Base-by-base conservation (phyloP, 1,140 invertebrate genomes). In the Megalopta genalis region DNA sequence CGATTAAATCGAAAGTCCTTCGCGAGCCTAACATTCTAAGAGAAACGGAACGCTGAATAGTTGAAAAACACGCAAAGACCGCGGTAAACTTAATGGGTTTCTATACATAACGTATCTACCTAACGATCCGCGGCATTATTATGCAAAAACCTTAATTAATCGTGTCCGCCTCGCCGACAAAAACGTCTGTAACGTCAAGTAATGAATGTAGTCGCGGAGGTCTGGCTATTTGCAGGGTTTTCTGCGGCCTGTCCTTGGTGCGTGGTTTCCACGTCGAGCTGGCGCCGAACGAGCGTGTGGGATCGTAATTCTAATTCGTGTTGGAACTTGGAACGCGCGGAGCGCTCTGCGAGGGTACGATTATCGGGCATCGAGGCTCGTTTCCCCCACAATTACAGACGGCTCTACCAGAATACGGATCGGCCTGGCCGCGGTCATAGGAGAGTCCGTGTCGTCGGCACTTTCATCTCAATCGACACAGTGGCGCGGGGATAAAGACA, bases 401-500 rank as follows among this genome's bases (percentile, higher is more conserved):
- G 46, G 39, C 25, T 14, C 59, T 18, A 14, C 52, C 27, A 5
- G 79, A 78, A 74, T 79, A 84, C 69, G 39, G 32, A 79, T 54
- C 63, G 23, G 12, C 46, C 25, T 3, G 18, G 42, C 37, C 18
- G 49, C 57, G 76, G 68, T 76, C 80, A 77, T 76, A 82, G 84
- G 82, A 39, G 57, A 80, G n/a, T 37, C 64, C 27, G 62, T 59
- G 71, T 78, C 70, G 80, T 86, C 79, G 80, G 62, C 75, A 60
- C 80, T 89, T 86, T 90, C 81, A 84, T 90, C 86, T 87, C 70
- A 85, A 86, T 86, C 84, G 84, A 82, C 80, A 78, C 80, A 80
- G 71, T 78, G 71, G 72, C 84, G 83, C 77, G 80, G 81, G 85
- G 81, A 91, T 91, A 90, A 90, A 90, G 89, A 90, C 89, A 91